A percentile compares a stretch with the other conserved stretches of the same genome.
Conservation (phyloP, 2,888 invertebrate genomes). For the Oxyteleia sp. region DNA sequence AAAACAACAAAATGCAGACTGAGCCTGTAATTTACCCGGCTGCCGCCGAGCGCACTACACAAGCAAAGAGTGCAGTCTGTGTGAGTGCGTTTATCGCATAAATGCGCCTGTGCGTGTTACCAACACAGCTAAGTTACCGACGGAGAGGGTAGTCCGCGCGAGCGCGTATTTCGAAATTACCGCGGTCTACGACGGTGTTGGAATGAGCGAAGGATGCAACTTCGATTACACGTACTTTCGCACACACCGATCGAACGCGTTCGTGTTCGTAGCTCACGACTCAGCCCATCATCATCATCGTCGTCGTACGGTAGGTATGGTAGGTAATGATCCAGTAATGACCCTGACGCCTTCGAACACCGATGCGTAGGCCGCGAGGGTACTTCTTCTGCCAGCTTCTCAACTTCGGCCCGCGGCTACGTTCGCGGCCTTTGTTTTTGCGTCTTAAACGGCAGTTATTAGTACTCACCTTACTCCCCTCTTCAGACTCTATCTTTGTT, state of each 20-base stretch:
- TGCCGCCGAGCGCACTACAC: constrained; percentile 84
- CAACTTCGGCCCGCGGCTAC: constrained; percentile 52
- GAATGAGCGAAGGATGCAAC: constrained; percentile 28
- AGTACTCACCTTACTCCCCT: constrained; percentile 53
- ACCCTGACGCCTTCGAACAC: constrained; percentile 85
- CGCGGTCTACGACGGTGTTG: not conserved
- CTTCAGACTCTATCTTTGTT: constrained; percentile 19
- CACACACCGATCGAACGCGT: constrained; percentile 6
- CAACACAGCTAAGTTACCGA: constrained; percentile 25
- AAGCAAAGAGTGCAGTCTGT: constrained; percentile 24
- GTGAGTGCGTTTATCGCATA: constrained; percentile 57
- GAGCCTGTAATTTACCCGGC: constrained; percentile 87
- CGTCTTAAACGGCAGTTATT: constrained; percentile 72
- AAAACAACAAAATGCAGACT: constrained; percentile 87
- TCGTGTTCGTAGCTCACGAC: constrained; percentile 58
- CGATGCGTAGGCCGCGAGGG: constrained; percentile 70
- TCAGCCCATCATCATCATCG: constrained; percentile 76
- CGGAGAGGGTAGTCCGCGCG: constrained; percentile 42
- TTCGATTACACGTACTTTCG: constrained; percentile 24
- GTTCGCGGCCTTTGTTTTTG: constrained; percentile 69
- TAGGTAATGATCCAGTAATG: constrained; percentile 87
- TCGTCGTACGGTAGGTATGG: constrained; percentile 86
- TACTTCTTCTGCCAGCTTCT: constrained; percentile 71
- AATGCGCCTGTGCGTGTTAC: constrained; percentile 30
- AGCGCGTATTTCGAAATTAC: constrained; percentile 71